Base-by-base conservation (phyloP, 2,888 invertebrate species). In the Watsonalla cultraria region DNA sequence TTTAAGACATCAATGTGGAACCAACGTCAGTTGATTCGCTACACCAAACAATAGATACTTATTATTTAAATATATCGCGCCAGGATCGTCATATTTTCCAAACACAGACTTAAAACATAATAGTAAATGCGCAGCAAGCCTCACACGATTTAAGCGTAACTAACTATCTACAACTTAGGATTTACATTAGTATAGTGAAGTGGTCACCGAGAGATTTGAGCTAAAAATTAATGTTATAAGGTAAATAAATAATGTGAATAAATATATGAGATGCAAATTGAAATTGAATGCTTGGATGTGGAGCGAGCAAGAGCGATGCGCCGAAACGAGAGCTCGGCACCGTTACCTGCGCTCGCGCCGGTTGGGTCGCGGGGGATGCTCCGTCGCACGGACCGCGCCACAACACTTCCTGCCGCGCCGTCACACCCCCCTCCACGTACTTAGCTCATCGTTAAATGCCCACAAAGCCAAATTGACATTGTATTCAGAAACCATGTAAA, bases 121-220 rank as follows among this genome's bases (percentile, higher is more conserved):
- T 83, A 84, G 75, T 88, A 88, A 88, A 89, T 89, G 89, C 88
- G 80, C 80, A 74, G 66, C 70, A 85, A 89, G 89, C 89, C 89
- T 88, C 89, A 80, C 74, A 74, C 75, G 74, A 73, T 74, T 37
- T 74, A 78, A 83, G 80, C 82, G 74, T 75, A 49, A 49, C 59
- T 70, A 67, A 60, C 5, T 65, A 60, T 64, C 62, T 68, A 67
- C 61, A 65, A 63, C 67, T 72, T 64, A 62, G 59, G 70, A 66
- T 54, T 54, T 56, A 55, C 9, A 47, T 54, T 62, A 47, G 45
- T 51, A 52, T 54, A 52, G 42, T 33, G 24, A 47, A 51, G 51
- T 39, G 45, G 56, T 49, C 63, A 64, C 58, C 72, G 74, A 76
- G 72, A 74, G 66, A 64, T 64, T 66, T 62, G 60, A 66, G 65